These are phyloP conservation scores for Anser brachyrhynchus DNA, from an alignment of 2,113 vertebrate species.

Conservation along the genomic window DNA sequence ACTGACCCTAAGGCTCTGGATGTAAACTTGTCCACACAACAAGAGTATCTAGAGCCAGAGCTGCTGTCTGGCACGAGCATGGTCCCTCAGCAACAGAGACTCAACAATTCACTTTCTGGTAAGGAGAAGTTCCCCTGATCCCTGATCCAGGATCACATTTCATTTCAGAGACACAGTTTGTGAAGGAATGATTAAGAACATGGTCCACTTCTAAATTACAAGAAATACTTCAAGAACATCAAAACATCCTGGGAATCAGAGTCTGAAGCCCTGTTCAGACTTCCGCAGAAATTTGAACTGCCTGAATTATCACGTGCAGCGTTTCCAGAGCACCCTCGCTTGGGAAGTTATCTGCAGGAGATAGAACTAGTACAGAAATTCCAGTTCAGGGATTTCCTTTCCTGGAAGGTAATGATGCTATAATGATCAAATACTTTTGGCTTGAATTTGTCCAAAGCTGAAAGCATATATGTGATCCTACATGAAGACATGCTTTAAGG, in stretches of 20 bases:
- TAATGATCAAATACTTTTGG: not conserved
- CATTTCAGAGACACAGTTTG: not conserved
- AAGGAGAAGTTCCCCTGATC: not conserved
- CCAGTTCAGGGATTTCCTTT: not conserved
- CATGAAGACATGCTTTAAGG: not conserved
- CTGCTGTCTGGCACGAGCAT: not conserved
- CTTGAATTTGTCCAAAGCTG: not conserved
- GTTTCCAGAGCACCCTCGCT: not conserved
- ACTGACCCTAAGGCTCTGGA: not conserved
- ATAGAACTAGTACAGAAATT: not conserved
- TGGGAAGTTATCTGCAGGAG: not conserved
- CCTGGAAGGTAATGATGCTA: not conserved
- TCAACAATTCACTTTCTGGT: not conserved
- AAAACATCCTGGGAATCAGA: not conserved
- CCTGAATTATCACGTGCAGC: not conserved
- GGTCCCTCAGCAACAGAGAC: not conserved
- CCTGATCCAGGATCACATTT: not conserved
- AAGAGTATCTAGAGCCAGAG: not conserved
- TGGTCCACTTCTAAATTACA: accelerated
- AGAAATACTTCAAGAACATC: not conserved
- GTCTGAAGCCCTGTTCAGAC: not conserved
- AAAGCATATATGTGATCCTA: not conserved
- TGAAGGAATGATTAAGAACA: not conserved
- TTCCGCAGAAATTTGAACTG: not conserved
- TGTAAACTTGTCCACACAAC: not conserved